Base-by-base conservation (phyloP, 2,888 invertebrate species). In the Tipula lateralis region DNA sequence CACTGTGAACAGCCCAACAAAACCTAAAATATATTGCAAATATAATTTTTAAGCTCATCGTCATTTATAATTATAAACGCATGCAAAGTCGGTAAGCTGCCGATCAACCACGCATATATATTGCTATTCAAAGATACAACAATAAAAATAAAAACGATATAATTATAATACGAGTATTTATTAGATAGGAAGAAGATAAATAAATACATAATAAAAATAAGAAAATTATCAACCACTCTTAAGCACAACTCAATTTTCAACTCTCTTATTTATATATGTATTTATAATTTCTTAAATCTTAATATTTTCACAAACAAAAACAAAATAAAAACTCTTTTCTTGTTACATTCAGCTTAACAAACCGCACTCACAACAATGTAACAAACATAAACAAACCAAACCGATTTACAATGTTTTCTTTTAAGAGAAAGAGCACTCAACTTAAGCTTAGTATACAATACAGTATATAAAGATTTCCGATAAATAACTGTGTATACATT, bases 401-500 rank as follows among this genome's bases (percentile, higher is more conserved):
- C 9, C 66, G 24, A 66, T 24, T 66, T 66, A 24, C 24, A 16
- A 3, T 50, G 4, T 16, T 44, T 50, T 66, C 66, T 66, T 66
- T 66, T 24, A 66, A 66, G 66, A 66, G 66, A 66, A 66, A 66
- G 66, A 66, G 66, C 24, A 66, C 24, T 66, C 66, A 24, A 24
- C 44, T 44, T 44, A 44, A 16, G 39, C 9, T 39, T 39, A 44
- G 44, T 44, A 16, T 19, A 44, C n/a, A n/a, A n/a, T n/a, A n/a
- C 16, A 44, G 24, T 66, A 66, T 66, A 83, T 39, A 36, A 36
- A 83, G 34, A 19, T 36, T 24, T 80, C 19, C 50, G 84, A 86
- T 86, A 86, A 86, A 85, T 86, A 86, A 86, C 85, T 85, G 85
- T 86, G 85, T 85, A 84, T 29, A 9, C 24, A 66, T 66, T 7